Base-by-base conservation (phyloP, 2,113 vertebrate species). In the Camelus dromedarius region DNA sequence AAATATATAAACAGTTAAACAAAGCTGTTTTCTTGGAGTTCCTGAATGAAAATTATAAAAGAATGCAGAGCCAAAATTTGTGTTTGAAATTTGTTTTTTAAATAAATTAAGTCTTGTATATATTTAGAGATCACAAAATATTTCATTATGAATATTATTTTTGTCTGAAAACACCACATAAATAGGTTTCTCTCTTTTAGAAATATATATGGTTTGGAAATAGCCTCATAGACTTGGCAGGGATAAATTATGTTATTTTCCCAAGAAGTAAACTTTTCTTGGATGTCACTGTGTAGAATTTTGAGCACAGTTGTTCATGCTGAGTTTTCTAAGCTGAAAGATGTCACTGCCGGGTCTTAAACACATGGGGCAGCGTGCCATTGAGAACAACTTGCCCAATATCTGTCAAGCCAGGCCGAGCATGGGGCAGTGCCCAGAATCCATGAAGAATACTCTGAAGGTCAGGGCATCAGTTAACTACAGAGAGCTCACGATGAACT, bases 241-340 rank as follows among this genome's bases (percentile, higher is more conserved):
- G 60, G 14, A 28, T 18, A 58, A 56, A 50, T 64, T 38, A 70
- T 60, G 3, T 76, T 66, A 62, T 69, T 91, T 82, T 96, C 3
- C 32, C 58, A 5, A 46, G 72, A 58, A 96, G 24, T 24, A 56
- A 91, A 93, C 38, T 93, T 97, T 94, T 54, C 77, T 93, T 92
- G 89, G 86, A 91, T 84, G 80, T 81, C 6, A 86, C 46, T 52
- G 48, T 69, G 22, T 28, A n/a, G 62, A 84, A 89, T 46, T 86
- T 28, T 93, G 52, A 89, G 89, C 64, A 83, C 87, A 46, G 77
- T 86, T 97, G 84, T 90, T 96, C 72, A 52, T 56, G 91, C 69
- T 89, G 77, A 1, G n/a, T 66, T 67, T 56, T 73, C 52, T 72
- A 77, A 90, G 75, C 83, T 97, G 92, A 76, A 69, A 87, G 66